phyloP scores from a whole-genome alignment of 2,888 invertebrate genomes.

The Stenurella melanura region DNA sequence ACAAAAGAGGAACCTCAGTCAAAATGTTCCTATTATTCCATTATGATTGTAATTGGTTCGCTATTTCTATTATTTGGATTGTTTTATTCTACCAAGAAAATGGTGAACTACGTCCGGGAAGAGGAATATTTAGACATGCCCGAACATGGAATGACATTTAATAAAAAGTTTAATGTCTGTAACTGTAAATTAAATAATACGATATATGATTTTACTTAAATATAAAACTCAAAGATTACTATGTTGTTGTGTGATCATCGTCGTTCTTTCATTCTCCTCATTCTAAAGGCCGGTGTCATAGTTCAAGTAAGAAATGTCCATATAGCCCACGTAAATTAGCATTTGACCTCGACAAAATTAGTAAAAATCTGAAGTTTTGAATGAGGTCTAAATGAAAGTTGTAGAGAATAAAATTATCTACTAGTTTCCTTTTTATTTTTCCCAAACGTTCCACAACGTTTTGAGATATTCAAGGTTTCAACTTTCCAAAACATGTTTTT shows the following conservation, averaged over 20 bases:
- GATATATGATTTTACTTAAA: constrained; percentile 33
- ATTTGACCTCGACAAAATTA: too few species aligned
- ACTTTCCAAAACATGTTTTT: too few species aligned
- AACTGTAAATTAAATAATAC: constrained; percentile 52
- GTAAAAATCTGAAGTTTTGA: too few species aligned
- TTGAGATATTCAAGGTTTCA: too few species aligned
- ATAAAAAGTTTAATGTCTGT: constrained; percentile 51
- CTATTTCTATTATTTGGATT: constrained; percentile 44
- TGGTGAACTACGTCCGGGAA: constrained; percentile 57
- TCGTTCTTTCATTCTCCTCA: neutral
- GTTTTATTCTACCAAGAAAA: constrained; percentile 52
- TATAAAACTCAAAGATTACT: neutral
- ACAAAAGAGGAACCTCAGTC: constrained; percentile 42
- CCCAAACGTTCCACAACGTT: too few species aligned
- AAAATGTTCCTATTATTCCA: constrained; percentile 56
- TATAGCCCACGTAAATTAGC: too few species aligned
- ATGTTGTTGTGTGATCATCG: neutral
- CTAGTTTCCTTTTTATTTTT: too few species aligned
- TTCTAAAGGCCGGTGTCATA: too few species aligned
- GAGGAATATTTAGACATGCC: constrained; percentile 47
- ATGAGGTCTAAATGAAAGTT: too few species aligned
- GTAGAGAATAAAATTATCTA: too few species aligned
- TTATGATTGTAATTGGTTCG: constrained; percentile 54
- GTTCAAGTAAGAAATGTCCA: too few species aligned
- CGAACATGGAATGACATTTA: constrained; percentile 37